Conservation (phyloP, 2,888 invertebrate species). For the Eutolmus rufibarbis region DNA sequence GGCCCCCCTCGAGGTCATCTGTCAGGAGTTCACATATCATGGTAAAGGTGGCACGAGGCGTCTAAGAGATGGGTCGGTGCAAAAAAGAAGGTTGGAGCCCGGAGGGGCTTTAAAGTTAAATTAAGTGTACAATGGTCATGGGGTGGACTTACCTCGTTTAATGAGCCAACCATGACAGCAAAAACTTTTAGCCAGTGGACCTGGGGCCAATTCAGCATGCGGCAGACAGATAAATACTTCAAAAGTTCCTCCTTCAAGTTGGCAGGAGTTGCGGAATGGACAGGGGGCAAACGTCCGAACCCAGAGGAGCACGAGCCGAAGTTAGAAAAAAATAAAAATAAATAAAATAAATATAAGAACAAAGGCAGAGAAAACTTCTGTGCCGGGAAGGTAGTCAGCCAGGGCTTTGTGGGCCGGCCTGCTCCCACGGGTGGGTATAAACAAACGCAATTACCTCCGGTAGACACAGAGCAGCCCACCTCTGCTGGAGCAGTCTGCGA, state of each 20-base stretch:
- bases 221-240: slow-evolving; percentile 75
- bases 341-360: background rate
- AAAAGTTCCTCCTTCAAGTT: slow-evolving; percentile 56
- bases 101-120: background rate
- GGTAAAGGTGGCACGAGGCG: slow-evolving; percentile 72
- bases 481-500: slow-evolving; percentile 58
- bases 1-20: slow-evolving; percentile 84
- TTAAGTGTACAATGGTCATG: slow-evolving; percentile 11
- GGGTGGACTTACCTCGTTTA: slow-evolving; percentile 67
- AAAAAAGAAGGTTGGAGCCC: background rate
- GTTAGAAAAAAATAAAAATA: background rate
- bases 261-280: background rate
- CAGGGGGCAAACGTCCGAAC: background rate
- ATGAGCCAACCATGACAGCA: slow-evolving; percentile 73
- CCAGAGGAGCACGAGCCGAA: background rate
- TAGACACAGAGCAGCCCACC: slow-evolving; percentile 56
- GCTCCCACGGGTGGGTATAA: background rate
- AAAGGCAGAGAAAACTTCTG: background rate
- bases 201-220: slow-evolving; percentile 57
- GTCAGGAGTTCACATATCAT: slow-evolving; percentile 82
- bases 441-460: slow-evolving; percentile 51
- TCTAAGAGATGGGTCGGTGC: background rate
- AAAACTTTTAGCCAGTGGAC: slow-evolving; percentile 79
- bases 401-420: background rate
- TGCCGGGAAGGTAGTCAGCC: background rate